A percentile compares a stretch with the other conserved stretches of the same genome.
These are phyloP conservation scores for Cavia porcellus DNA, from an alignment of 2,113 vertebrate genomes.

Conservation along the genomic window DNA sequence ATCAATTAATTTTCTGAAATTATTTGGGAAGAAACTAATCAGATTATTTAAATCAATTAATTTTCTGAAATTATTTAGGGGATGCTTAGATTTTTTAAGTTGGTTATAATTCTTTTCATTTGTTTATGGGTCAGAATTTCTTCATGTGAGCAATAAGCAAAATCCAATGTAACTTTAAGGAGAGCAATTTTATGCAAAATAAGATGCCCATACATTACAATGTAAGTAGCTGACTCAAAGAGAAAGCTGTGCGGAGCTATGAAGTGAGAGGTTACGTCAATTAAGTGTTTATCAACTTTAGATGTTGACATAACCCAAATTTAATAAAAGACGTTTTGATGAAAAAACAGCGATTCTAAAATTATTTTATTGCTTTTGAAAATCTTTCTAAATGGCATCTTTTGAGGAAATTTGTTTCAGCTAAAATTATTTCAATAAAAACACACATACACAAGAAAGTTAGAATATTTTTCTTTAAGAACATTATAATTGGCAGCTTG, in stretches of 20 bases:
- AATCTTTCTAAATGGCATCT: not conserved
- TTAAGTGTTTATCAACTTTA: not conserved
- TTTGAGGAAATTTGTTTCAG: not conserved
- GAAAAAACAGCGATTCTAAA: not conserved
- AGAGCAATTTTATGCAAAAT: not conserved
- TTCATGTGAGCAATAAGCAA: slow-evolving; percentile 18
- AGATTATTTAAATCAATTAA: not conserved
- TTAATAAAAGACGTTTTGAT: not conserved
- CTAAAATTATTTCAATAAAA: slow-evolving; percentile 44
- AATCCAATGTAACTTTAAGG: not conserved
- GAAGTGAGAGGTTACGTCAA: not conserved
- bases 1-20: not conserved
- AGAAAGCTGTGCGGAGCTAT: not conserved
- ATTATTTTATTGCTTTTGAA: slow-evolving; percentile 7
- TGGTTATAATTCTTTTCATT: not conserved
- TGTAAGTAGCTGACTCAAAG: not conserved
- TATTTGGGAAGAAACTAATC: not conserved
- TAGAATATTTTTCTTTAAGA: not conserved
- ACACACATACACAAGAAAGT: not conserved
- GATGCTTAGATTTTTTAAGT: not conserved
- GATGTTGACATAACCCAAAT: not conserved
- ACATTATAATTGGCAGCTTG: not conserved
- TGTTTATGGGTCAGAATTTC: slow-evolving; percentile 23
- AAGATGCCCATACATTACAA: not conserved
- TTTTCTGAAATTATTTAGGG: not conserved